Base-by-base conservation (phyloP, 2,888 invertebrate genomes). In the Fragum sueziense region DNA sequence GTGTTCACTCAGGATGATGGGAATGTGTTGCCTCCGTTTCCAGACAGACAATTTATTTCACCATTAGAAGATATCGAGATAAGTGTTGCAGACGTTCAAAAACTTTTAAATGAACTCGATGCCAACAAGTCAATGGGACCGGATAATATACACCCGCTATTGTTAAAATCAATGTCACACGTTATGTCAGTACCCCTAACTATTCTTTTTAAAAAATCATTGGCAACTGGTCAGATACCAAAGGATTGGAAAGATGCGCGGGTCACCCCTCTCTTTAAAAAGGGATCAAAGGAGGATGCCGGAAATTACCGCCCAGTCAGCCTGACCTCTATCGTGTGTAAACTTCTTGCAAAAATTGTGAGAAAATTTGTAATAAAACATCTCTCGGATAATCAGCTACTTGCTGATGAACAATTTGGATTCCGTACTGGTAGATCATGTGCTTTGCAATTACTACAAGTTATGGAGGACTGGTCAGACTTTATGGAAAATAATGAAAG, bases 331-430 rank as follows among this genome's bases (percentile, higher is more conserved):
- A 33, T 47, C 31, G 72, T 72, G 9, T 72, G 72, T 37, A 72
- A 62, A 62, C 37, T 47, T 31, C 25, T 37, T n/a, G 72, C 62
- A 52, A 62, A 37, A 47, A 37, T 72, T 20, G 52, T 72, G 17
- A 22, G 72, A 27, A 27, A 62, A n/a, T 29, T 29, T 31, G 47
- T 51, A 31, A 29, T 72, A 20, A 20, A 51, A 20, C 62, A 62
- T 51, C 29, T 72, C n/a, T 2, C 41, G 7, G 51, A 29, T 51
- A 70, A 75, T 22, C 29, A 75, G 1, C 31, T 75, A 31, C n/a
- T 75, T 17, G 61, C 75, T 33, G 70, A 70, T 33, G 52, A 61
- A 17, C 72, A 69, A 59, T 69, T 68, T 69, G 77, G 77, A 6
- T 77, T 77, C 61, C n/a, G 72, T 34, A 25, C 41, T 11, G 34